Conservation (phyloP, 1,140 invertebrate genomes). For the Diploscapter pachys region DNA sequence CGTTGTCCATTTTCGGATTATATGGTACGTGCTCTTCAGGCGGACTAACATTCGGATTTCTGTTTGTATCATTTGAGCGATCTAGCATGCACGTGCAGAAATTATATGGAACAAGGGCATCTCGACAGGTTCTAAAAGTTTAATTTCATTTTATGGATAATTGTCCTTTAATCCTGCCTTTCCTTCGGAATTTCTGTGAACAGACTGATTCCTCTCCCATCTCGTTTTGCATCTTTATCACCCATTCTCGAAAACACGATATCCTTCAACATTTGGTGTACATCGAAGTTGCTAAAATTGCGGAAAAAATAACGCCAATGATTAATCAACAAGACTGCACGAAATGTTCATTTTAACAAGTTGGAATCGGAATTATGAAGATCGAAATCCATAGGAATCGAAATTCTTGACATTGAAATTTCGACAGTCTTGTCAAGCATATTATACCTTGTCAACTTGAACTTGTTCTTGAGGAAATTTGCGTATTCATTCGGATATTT, state of each 20-base stretch:
- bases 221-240: conserved; percentile 14
- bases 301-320: too few relatives aligned
- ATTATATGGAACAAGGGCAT: conserved; percentile 46
- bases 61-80: not conserved
- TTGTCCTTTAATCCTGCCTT: not conserved
- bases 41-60: too few relatives aligned
- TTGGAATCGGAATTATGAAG: too few relatives aligned
- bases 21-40: too few relatives aligned
- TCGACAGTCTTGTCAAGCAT: too few relatives aligned
- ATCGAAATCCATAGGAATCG: too few relatives aligned
- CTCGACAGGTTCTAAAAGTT: conserved; percentile 33
- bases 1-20: too few relatives aligned
- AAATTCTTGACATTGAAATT: not conserved
- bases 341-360: too few relatives aligned
- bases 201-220: conserved; percentile 37
- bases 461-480: conserved; percentile 31
- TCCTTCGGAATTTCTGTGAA: conserved; percentile 41
- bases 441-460: conserved; percentile 36
- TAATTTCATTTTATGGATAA: not conserved
- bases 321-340: too few relatives aligned
- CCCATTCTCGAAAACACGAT: conserved; percentile 32
- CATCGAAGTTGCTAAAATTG: conserved; percentile 49
- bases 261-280: conserved; percentile 48
- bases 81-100: conserved; percentile 46
- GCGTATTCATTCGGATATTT: conserved; percentile 39